These are phyloP conservation scores for Gymnobelideus leadbeateri DNA, from an alignment of 2,113 vertebrate species.

Conservation along the genomic window DNA sequence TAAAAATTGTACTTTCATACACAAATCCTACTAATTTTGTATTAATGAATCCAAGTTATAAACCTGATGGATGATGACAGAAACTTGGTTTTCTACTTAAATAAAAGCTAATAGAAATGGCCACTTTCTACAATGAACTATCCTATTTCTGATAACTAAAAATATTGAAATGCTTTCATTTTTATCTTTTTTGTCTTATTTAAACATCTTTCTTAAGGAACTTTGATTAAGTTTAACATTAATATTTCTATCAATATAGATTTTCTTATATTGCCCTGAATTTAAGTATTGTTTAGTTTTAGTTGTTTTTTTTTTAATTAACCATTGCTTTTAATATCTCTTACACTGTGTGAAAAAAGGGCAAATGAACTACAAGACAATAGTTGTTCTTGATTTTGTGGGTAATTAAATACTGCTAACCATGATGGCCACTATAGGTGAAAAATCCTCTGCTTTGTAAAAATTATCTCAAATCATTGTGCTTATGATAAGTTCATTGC, in stretches of 20 bases:
- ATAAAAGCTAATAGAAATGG: constrained; percentile 3
- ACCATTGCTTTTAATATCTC: not conserved
- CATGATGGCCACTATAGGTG: not conserved
- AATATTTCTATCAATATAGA: not conserved
- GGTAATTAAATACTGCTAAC: not conserved
- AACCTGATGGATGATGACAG: constrained; percentile 33
- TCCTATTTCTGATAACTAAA: constrained; percentile 6
- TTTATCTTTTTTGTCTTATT: constrained; percentile 18
- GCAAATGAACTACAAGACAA: not conserved
- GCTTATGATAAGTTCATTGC: not conserved
- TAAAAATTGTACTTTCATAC: constrained; percentile 87
- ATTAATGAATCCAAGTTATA: not conserved
- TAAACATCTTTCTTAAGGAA: not conserved
- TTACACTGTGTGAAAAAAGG: constrained; percentile 28
- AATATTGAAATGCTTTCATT: not conserved
- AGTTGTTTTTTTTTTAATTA: constrained; percentile 6
- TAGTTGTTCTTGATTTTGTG: not conserved
- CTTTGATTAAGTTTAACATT: not conserved
- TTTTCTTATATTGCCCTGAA: not conserved
- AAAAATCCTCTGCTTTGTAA: constrained; percentile 3
- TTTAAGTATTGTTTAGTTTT: not conserved
- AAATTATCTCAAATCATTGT: not conserved
- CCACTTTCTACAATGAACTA: constrained; percentile 22
- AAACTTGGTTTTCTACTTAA: constrained; percentile 8
- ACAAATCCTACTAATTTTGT: constrained; percentile 72